Base-by-base conservation (phyloP, 2,797 vertebrate genomes). In the Microctenopoma stevenorrisi region DNA sequence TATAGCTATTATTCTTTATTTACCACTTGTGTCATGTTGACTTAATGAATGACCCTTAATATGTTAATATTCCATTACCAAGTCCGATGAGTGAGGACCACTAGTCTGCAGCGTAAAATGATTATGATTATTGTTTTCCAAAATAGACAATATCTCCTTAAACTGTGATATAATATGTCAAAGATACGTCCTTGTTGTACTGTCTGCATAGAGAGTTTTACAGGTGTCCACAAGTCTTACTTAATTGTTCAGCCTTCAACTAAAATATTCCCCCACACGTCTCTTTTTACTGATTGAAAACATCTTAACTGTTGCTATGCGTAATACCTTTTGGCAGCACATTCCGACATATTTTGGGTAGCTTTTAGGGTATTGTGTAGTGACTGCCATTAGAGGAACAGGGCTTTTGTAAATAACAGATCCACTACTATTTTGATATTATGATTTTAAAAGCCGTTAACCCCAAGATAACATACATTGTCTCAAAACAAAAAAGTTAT, bases 231-330 rank as follows among this genome's bases (percentile, higher is more conserved):
- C 84, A 33, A 33, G 64, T 72, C 46, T 5, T 18, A 82, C 78
- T 85, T 72, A 80, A 35, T 9, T 35, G 33, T 81, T 51, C 1
- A 48, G 37, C 18, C 33, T 48, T 30, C 13, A 81, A 69, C 83
- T 83, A 75, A 86, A 72, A 68, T 79, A 78, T 77, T 82, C 77
- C 79, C 71, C 26, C 33, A 60, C 66, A 71, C 58, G 83, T 76
- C 35, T 59, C 61, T 78, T 82, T 85, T 74, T 68, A 84, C 81
- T 82, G 78, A 76, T 47, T 62, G 75, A 48, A 67, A 74, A 73
- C 15, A 79, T 77, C 78, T 85, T 85, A 81, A 84, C 86, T 76
- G 79, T 64, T 18, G 12, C 46, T 57, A 58, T 72, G 67, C 71
- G 9, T 64, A n/a, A 49, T 65, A 70, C 60, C 62, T 73, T 85